These are phyloP conservation scores for Calcarius lapponicus DNA, from an alignment of 2,797 vertebrate species.

Conservation along the genomic window DNA sequence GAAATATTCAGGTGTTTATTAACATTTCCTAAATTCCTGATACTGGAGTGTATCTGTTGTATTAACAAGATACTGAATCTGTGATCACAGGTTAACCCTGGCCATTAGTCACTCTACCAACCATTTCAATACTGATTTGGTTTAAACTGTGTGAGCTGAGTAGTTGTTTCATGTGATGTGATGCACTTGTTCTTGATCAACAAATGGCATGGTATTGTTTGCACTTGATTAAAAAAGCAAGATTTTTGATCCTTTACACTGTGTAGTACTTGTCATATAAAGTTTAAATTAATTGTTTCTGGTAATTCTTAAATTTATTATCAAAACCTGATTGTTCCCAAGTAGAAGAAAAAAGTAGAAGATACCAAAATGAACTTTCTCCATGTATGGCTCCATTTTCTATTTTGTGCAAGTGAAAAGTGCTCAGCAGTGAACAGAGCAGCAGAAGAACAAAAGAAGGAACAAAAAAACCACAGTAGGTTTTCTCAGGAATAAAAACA, in stretches of 20 bases:
- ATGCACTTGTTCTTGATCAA: background rate
- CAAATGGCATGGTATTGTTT: background rate
- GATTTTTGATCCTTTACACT: background rate
- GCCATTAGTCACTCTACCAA: background rate
- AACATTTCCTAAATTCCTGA: background rate
- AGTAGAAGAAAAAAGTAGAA: background rate
- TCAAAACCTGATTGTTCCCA: background rate
- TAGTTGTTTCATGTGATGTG: background rate
- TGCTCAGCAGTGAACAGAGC: background rate
- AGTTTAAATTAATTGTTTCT: background rate
- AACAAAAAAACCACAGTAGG: fast-evolving
- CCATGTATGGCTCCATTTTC: background rate
- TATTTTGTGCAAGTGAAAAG: background rate
- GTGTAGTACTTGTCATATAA: background rate
- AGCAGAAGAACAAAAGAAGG: background rate
- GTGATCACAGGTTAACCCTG: background rate
- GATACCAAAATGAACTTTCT: background rate
- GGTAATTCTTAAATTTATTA: background rate
- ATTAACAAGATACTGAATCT: background rate
- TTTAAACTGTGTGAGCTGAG: background rate
- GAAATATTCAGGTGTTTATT: background rate
- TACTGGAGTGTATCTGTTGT: background rate
- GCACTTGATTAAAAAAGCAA: background rate
- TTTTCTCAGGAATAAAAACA: background rate
- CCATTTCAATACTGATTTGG: background rate